These are phyloP conservation scores for Drosophila littoralis DNA, from an alignment of 1,140 invertebrate species.

Conservation along the genomic window DNA sequence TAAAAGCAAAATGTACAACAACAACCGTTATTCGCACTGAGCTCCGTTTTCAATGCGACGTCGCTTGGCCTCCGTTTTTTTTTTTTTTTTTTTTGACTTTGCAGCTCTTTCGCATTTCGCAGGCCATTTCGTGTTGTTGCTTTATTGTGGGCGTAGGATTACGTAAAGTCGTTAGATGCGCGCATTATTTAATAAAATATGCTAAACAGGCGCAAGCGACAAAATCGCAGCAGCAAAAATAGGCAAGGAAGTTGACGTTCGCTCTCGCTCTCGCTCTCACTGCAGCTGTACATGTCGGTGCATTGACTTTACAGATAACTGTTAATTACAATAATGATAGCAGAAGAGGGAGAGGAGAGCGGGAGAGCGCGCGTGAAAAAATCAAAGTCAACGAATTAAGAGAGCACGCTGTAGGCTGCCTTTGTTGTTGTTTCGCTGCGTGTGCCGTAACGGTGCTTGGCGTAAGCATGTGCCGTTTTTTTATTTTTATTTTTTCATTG, in stretches of 20 bases:
- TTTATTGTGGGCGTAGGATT: slow-evolving; percentile 34
- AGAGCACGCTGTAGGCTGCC: slow-evolving; percentile 17
- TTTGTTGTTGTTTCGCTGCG: slow-evolving; percentile 16
- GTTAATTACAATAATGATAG: slow-evolving; percentile 48
- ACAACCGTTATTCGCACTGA: slow-evolving; percentile 43
- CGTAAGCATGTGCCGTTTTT: slow-evolving; percentile 18
- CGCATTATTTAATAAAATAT: slow-evolving; percentile 74
- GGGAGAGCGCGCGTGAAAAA: neutral
- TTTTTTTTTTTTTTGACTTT: slow-evolving; percentile 1
- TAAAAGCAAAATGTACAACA: slow-evolving; percentile 61
- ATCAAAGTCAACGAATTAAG: slow-evolving; percentile 1
- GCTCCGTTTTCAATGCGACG: slow-evolving; percentile 30
- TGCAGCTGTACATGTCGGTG: slow-evolving; percentile 33
- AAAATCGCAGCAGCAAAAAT: slow-evolving; percentile 39
- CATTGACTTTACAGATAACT: slow-evolving; percentile 52
- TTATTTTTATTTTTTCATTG: slow-evolving; percentile 6
- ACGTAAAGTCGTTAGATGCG: slow-evolving; percentile 74
- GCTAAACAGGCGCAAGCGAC: slow-evolving; percentile 60
- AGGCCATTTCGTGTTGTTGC: slow-evolving; percentile 38
- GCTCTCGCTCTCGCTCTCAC: slow-evolving; percentile 21
- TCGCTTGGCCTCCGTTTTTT: slow-evolving; percentile 26
- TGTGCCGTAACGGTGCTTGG: slow-evolving; percentile 30
- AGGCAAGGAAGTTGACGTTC: slow-evolving; percentile 6
- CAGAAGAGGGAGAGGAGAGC: neutral
- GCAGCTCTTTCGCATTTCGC: slow-evolving; percentile 46